Evolutionary conservation across 2,888 invertebrate species (phyloP), one percentile per base, ranked within the genome.

Genomic region (Apodemia duryi): DNA sequence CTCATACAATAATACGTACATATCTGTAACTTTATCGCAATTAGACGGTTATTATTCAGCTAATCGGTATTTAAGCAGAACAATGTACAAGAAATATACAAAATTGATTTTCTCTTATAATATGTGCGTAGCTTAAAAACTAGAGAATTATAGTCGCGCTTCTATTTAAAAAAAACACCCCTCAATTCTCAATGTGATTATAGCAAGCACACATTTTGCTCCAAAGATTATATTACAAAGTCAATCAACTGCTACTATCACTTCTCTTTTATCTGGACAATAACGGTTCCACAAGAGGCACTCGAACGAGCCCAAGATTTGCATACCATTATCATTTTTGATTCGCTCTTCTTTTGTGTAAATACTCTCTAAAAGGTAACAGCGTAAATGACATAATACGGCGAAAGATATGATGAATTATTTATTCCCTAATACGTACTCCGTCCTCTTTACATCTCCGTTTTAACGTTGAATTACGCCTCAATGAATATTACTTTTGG

Each of bases 271-370:
- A 68, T 71, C 70, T 69, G 65, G 63, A 64, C 46, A 38, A 76
- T 80, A 77, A 77, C 68, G 68, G 68, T 67, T 61, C 64, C 64
- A 64, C 64, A 65, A 66, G 67, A 70, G 77, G 75, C 77, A 74
- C 81, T 81, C 82, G 76, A 82, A 81, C 79, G 85, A 84, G 82
- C 85, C 83, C 75, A 70, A 84, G 91, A 91, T 92, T 92, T 91
- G 87, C 92, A 92, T 92, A 78, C 85, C 87, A 91, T 92, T 92
- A 92, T 91, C 88, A 92, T 92, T 92, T 92, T 92, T 92, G 92
- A 92, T 92, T 92, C 89, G 83, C 84, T 86, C 84, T 88, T 90
- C 91, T 92, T 91, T 90, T 91, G 91, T 91, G 88, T 86, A 90
- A 90, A 90, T 85, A 88, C 88, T 84, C 83, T 72, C 83, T 81